These are phyloP conservation scores for Pseudomyrmex dendroicus DNA, from an alignment of 1,140 invertebrate genomes.

Conservation along the genomic window DNA sequence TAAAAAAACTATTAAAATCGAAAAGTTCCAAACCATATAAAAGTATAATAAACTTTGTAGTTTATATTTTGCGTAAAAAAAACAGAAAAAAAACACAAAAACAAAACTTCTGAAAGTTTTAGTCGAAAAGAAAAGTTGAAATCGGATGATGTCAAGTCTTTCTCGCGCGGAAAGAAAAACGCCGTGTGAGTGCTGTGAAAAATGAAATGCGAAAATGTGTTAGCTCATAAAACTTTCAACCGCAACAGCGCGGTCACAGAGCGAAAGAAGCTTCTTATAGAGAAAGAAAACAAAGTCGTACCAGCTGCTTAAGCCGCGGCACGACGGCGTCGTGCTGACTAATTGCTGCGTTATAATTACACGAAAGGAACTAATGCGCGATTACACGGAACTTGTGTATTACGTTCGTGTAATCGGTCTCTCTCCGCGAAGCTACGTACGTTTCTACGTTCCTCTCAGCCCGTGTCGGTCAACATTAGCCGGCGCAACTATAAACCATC, in stretches of 20 bases:
- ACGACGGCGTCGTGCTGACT: constrained; percentile 12
- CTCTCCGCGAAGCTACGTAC: background rate
- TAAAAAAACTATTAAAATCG: background rate
- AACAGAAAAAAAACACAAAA: background rate
- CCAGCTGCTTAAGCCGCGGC: background rate
- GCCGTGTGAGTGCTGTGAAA: constrained; percentile 14
- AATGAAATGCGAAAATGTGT: constrained; percentile 52
- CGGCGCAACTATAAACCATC: constrained; percentile 20
- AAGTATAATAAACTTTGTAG: background rate
- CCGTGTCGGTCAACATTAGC: constrained; percentile 12
- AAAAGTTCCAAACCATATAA: no score
- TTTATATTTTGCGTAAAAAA: background rate
- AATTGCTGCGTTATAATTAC: constrained; percentile 56
- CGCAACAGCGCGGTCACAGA: constrained; percentile 12
- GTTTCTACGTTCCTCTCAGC: background rate
- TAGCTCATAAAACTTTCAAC: constrained; percentile 51
- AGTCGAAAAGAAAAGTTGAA: background rate
- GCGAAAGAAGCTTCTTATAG: background rate
- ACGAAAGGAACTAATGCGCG: constrained; percentile 45
- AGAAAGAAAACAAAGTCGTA: background rate
- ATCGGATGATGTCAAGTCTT: background rate
- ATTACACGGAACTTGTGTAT: constrained; percentile 11
- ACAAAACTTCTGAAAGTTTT: background rate
- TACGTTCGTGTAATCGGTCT: no score
- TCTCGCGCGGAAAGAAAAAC: background rate